Base-by-base conservation (phyloP, 37 sponge, comb jelly and placozoan species). In the Axinella damicornis region DNA sequence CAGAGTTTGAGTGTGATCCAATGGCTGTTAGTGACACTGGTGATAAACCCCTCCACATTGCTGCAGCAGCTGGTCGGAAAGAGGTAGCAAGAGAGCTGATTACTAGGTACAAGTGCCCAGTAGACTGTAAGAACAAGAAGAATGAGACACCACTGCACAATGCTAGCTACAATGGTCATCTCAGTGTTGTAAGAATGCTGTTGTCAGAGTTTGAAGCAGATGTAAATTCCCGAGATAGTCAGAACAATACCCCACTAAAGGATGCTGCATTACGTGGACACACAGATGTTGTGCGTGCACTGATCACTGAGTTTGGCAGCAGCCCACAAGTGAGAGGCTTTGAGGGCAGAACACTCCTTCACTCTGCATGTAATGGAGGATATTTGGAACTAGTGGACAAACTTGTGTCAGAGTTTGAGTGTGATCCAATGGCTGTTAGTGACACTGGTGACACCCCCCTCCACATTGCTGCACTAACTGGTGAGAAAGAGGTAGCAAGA, bases 71-170 rank as follows among this genome's bases (percentile, higher is more conserved):
- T 24, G 69, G 63, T 33, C 34, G 28, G 27, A 13, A 37, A 28
- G 77, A 84, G 5, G n/a, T n/a, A n/a, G n/a, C n/a, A n/a, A n/a
- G 41, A 17, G 20, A 12, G n/a, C 67, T 85, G 60, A 56, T 85
- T 37, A 46, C 52, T 31, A 71, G 69, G 61, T 85, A 69, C 64
- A 67, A 67, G 24, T 31, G 60, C 31, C 64, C 37, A 41, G 66
- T 75, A 27, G 12, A n/a, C 5, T 14, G 14, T 13, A 73, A 53
- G 53, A 57, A 32, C 30, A 5, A 54, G 5, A 9, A 5, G 9
- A 57, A 57, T 53, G 24, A 53, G 22, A 73, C 74, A 5, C 28
- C 53, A 6, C 74, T 73, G 6, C 74, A 73, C 31, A 14, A 73
- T 25, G 74, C 31, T 54, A 54, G 74, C 24, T 5, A 16, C 24